Percentiles rank a stretch among this genome's conserved stretches.
These are phyloP conservation scores for Glomeris maerens DNA, from an alignment of 1,140 invertebrate species.

Conservation along the genomic window DNA sequence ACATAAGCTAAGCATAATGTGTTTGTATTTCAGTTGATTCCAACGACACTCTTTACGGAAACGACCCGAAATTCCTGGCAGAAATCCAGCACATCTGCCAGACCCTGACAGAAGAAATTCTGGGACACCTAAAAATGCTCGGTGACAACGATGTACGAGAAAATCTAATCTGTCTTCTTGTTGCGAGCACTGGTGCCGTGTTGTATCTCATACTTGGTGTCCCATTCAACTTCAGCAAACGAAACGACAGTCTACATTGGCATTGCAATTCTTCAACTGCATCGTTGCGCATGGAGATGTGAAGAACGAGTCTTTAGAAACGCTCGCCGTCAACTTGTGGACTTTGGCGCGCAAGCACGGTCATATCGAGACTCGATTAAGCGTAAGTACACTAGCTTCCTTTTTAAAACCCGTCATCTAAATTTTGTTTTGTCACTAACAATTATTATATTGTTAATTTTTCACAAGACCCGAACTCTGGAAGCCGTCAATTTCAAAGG, in stretches of 20 bases:
- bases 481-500: too few relatives aligned
- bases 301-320: constrained; percentile 38
- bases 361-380: constrained; percentile 35
- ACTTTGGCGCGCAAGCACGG: constrained; percentile 49
- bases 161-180: background rate
- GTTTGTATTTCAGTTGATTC: constrained; percentile 57
- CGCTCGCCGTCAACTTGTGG: constrained; percentile 62
- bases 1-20: constrained; percentile 1
- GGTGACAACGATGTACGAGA: constrained; percentile 30
- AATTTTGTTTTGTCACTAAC: too few relatives aligned
- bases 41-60: constrained; percentile 83
- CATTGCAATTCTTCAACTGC: constrained; percentile 55
- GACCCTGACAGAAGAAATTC: constrained; percentile 59
- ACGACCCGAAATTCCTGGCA: constrained; percentile 65
- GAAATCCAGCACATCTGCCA: constrained; percentile 65
- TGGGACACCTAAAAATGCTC: constrained; percentile 45
- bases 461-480: too few relatives aligned
- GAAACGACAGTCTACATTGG: constrained; percentile 38
- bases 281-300: constrained; percentile 56
- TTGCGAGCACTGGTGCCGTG: background rate
- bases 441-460: too few relatives aligned
- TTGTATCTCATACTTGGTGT: background rate
- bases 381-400: too few relatives aligned
- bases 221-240: background rate
- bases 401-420: too few relatives aligned